Evolutionary conservation across 2,888 invertebrate genomes (phyloP).

Genomic region (Eledona agricola): DNA sequence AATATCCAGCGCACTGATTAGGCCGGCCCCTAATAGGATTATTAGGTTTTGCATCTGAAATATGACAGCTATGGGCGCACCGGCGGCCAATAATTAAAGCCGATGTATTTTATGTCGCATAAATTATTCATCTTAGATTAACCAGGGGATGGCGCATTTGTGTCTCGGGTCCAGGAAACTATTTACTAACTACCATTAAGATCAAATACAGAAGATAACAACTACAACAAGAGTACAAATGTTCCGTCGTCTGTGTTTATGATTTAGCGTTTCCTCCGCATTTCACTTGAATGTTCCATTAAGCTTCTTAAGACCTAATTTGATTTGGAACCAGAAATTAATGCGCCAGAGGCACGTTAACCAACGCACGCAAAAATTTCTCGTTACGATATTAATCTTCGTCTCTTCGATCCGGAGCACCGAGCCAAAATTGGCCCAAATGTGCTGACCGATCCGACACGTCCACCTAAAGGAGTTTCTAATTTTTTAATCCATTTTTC

Average conservation of each 20-base stretch:
- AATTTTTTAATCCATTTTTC: constrained; percentile 38
- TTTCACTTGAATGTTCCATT: constrained; percentile 33
- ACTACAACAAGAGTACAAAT: constrained; percentile 56
- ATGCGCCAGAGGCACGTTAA: constrained; percentile 1
- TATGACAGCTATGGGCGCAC: too few relatives aligned
- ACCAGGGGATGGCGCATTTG: constrained; percentile 44
- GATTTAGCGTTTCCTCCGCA: constrained; percentile 43
- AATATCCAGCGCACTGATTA: too few relatives aligned
- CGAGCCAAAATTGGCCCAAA: constrained; percentile 16
- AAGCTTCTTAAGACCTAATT: constrained; percentile 25
- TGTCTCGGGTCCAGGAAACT: constrained; percentile 51
- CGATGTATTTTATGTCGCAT: constrained; percentile 52
- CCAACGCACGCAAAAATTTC: constrained; percentile 22
- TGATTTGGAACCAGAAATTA: constrained; percentile 26
- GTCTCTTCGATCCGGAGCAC: constrained; percentile 6
- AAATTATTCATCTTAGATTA: constrained; percentile 56
- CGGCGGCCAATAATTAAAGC: constrained; percentile 45
- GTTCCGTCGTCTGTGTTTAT: constrained; percentile 45
- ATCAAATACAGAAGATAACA: constrained; percentile 58
- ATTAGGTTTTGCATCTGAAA: too few relatives aligned
- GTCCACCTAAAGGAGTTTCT: constrained; percentile 21
- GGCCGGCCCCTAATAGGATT: too few relatives aligned
- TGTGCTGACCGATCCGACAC: constrained; percentile 28
- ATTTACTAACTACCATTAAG: constrained; percentile 61
- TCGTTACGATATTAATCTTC: constrained; percentile 13